Evolutionary conservation across 2,113 vertebrate genomes (phyloP).

Genomic region (Pterocles orientalis): DNA sequence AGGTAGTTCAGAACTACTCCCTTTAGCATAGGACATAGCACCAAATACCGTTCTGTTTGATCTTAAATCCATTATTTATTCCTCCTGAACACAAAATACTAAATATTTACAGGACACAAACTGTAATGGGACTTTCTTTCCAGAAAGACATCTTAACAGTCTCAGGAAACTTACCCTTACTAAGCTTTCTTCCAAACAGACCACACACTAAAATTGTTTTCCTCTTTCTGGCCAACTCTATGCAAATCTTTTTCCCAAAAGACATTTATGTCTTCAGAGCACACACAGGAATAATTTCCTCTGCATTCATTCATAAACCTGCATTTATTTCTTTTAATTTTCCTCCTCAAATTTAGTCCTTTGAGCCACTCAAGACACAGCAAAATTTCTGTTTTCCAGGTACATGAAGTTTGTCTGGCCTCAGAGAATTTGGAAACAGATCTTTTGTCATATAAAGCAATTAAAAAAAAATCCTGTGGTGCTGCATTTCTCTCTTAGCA

Average conservation of each 20-base stretch:
- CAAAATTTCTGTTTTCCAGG: not conserved
- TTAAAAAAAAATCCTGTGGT: not conserved
- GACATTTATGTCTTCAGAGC: not conserved
- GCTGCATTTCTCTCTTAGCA: not conserved
- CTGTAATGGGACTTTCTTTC: not conserved
- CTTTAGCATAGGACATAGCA: not conserved
- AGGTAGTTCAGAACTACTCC: not conserved
- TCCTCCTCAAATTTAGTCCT: not conserved
- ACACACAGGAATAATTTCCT: not conserved
- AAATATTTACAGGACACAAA: not conserved
- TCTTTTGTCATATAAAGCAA: not conserved
- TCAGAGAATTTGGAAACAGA: not conserved
- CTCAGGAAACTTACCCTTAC: not conserved
- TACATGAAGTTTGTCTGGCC: not conserved
- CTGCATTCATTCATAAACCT: not conserved
- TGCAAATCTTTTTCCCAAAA: not conserved
- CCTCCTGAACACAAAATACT: not conserved
- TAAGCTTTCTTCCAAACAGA: not conserved
- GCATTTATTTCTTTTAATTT: not conserved
- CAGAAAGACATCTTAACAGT: not conserved
- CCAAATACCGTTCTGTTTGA: not conserved
- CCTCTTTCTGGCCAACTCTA: not conserved
- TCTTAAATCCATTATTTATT: not conserved
- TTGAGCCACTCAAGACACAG: not conserved
- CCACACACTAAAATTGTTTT: not conserved